Conservation (phyloP, 2,797 vertebrate species). For the Paratrypauchen microcephalus region DNA sequence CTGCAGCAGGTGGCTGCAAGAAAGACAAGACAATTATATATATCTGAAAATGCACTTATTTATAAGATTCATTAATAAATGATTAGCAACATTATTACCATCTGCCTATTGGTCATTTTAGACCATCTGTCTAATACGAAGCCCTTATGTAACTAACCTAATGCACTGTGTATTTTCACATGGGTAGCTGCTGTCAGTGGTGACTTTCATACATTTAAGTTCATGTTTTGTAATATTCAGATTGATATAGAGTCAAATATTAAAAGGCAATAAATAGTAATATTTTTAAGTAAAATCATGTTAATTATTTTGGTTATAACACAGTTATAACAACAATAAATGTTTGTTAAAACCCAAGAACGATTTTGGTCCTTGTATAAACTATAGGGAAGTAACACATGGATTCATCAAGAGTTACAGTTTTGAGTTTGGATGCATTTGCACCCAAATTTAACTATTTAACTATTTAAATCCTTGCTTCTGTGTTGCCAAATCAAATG, state of each 20-base stretch:
- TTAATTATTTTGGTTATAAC: no score
- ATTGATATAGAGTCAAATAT: no score
- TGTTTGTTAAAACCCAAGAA: no score
- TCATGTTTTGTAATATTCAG: no score
- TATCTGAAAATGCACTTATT: background rate
- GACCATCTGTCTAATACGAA: background rate
- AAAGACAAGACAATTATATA: background rate
- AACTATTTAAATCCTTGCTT: background rate
- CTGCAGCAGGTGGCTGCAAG: conserved; percentile 66
- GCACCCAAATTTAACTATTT: no score
- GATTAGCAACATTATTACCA: background rate
- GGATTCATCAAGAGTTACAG: background rate
- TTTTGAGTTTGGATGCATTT: background rate
- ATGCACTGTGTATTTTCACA: background rate
- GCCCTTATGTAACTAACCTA: background rate
- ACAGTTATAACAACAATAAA: no score
- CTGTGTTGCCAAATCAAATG: background rate
- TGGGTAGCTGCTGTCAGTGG: no score
- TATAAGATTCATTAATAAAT: background rate
- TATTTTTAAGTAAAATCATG: no score
- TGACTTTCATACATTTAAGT: no score
- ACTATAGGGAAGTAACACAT: background rate
- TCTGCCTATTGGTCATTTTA: no score
- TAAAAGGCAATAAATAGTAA: no score
- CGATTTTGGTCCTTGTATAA: no score